Evolutionary conservation across 2,113 vertebrate species (phyloP).

Genomic region (Egretta garzetta): DNA sequence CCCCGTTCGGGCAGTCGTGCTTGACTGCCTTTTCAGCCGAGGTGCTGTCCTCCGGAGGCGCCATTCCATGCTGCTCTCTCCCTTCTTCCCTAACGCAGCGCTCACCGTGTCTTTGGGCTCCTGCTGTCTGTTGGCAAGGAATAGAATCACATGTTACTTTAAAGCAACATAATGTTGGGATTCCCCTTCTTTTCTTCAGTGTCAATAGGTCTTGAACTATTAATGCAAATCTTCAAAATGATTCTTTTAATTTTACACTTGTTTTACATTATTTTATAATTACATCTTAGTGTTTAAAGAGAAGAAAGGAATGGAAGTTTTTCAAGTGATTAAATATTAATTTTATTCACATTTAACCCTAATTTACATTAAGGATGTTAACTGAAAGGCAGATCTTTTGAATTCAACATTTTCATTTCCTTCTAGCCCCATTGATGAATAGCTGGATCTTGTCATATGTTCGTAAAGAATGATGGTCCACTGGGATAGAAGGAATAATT

Average conservation of each 20-base stretch:
- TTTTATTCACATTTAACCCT: slow-evolving; percentile 66
- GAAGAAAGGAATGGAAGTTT: slow-evolving; percentile 57
- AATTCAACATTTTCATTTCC: slow-evolving; percentile 55
- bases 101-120: background rate
- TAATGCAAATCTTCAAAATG: slow-evolving; percentile 53
- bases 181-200: slow-evolving; percentile 22
- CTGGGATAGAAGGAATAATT: slow-evolving; percentile 60
- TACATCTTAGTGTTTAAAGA: slow-evolving; percentile 52
- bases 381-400: slow-evolving; percentile 48
- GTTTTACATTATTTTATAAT: slow-evolving; percentile 69
- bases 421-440: slow-evolving; percentile 63
- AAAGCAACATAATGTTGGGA: slow-evolving; percentile 36
- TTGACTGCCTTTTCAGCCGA: background rate
- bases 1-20: accelerated
- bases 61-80: background rate
- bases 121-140: background rate
- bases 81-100: background rate
- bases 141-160: background rate
- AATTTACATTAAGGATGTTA: slow-evolving; percentile 72
- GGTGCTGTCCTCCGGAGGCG: background rate
- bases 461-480: slow-evolving; percentile 34
- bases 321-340: slow-evolving; percentile 65
- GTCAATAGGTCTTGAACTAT: slow-evolving; percentile 50
- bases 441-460: slow-evolving; percentile 63
- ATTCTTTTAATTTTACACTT: slow-evolving; percentile 64